Percentiles rank a stretch among this genome's conserved stretches.
Conservation (phyloP, 2,888 invertebrate genomes). For the Bibio marci region DNA sequence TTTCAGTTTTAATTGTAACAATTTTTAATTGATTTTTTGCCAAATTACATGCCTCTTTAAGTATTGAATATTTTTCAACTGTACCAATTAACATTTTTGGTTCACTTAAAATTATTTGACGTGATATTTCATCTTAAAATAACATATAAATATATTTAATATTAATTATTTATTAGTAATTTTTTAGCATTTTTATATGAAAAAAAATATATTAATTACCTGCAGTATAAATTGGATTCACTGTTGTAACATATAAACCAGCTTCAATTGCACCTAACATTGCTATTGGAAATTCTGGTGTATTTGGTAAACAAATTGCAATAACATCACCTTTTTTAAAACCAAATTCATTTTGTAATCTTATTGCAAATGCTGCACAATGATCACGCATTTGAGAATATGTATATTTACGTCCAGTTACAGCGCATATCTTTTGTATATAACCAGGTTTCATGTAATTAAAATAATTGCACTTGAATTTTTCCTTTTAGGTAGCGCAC, state of each 20-base stretch:
- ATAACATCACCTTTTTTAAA: constrained; percentile 47
- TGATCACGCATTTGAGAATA: constrained; percentile 46
- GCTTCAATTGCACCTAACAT: constrained; percentile 49
- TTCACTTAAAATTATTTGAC: constrained; percentile 41
- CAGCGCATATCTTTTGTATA: constrained; percentile 44
- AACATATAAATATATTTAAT: too few relatives aligned
- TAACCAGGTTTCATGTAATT: background rate
- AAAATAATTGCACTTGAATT: background rate
- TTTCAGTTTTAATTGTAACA: constrained; percentile 33
- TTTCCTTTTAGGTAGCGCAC: too few relatives aligned
- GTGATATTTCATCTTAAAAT: constrained; percentile 49
- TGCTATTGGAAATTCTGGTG: constrained; percentile 54
- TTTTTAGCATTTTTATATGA: background rate
- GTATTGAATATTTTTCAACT: constrained; percentile 33
- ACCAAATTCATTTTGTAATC: constrained; percentile 46
- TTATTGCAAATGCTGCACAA: constrained; percentile 46
- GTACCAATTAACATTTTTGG: constrained; percentile 46
- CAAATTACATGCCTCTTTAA: constrained; percentile 30
- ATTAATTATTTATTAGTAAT: background rate
- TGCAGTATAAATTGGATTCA: constrained; percentile 58
- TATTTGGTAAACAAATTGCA: constrained; percentile 54
- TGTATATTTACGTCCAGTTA: constrained; percentile 54
- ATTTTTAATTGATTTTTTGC: constrained; percentile 32
- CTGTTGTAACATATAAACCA: constrained; percentile 48
- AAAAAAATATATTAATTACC: constrained; percentile 24